Evolutionary conservation across 2,113 vertebrate genomes (phyloP).

Genomic region (Pteropus alecto): DNA sequence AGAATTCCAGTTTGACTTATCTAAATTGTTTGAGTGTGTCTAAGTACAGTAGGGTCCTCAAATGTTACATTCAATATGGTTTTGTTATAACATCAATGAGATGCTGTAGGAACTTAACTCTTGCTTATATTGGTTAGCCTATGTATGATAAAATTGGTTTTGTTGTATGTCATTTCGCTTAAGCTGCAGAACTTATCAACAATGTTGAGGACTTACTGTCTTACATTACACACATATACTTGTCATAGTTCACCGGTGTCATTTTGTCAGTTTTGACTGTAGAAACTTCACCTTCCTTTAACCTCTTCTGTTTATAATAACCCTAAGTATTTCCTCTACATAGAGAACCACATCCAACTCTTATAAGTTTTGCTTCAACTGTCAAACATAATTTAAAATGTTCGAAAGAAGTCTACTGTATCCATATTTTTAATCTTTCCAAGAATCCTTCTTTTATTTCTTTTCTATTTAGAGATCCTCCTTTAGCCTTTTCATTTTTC

Average conservation of each 20-base stretch:
- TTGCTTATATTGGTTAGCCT: neutral
- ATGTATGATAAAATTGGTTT: neutral
- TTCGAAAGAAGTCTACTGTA: neutral
- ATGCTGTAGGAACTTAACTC: neutral
- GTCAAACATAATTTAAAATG: neutral
- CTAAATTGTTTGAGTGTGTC: neutral
- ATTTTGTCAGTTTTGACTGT: neutral
- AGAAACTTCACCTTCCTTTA: neutral
- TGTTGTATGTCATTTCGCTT: neutral
- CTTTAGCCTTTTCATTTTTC: neutral
- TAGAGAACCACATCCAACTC: neutral
- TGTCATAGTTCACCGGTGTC: neutral
- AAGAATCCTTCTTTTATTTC: neutral
- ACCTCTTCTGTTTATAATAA: neutral
- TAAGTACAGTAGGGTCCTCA: neutral
- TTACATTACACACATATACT: neutral
- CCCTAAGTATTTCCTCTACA: neutral
- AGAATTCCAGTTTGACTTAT: neutral
- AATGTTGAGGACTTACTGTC: neutral
- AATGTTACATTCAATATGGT: neutral
- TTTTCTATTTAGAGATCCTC: neutral
- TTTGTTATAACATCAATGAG: neutral
- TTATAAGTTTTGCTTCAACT: neutral
- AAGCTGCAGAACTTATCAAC: neutral
- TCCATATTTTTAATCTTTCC: neutral